Evolutionary conservation across 2,113 vertebrate genomes (phyloP).

Genomic region (Syngnathus floridae): DNA sequence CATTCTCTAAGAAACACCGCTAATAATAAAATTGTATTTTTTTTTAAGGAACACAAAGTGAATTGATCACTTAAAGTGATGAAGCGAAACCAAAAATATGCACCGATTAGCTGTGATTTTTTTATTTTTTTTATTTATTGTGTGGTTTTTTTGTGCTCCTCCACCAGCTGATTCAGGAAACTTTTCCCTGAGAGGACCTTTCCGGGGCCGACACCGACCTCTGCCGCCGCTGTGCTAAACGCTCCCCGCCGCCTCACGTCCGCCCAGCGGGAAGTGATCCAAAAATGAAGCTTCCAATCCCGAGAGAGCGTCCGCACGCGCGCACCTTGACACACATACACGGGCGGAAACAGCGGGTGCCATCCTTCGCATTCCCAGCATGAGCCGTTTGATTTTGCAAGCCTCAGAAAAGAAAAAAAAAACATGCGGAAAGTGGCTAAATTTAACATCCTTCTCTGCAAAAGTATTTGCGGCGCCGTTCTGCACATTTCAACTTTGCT

Average conservation of each 20-base stretch:
- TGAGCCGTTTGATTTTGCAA: conserved; percentile 63
- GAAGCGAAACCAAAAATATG: neutral
- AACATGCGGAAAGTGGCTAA: conserved; percentile 47
- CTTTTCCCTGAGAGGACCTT: conserved; percentile 20
- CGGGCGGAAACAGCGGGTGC: conserved; percentile 36
- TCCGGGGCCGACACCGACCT: conserved; percentile 59
- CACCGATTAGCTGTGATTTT: neutral
- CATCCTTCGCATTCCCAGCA: conserved; percentile 49
- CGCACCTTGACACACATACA: neutral
- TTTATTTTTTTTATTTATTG: neutral
- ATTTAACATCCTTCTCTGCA: conserved; percentile 61
- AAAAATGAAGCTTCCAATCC: conserved; percentile 52
- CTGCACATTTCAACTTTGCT: conserved; percentile 53
- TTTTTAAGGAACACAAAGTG: neutral
- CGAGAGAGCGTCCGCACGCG: conserved; percentile 28
- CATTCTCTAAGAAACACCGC: conserved; percentile 6
- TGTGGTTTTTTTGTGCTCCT: neutral
- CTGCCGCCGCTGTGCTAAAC: conserved; percentile 59
- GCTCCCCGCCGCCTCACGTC: conserved; percentile 66
- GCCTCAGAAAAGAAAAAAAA: conserved; percentile 41
- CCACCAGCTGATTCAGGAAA: neutral
- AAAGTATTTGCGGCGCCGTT: conserved; percentile 49
- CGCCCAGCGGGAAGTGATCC: conserved; percentile 60
- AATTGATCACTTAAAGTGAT: conserved; percentile 4
- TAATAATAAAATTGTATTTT: neutral